Conservation (phyloP, 2,888 invertebrate species). For the Volucella inanis region DNA sequence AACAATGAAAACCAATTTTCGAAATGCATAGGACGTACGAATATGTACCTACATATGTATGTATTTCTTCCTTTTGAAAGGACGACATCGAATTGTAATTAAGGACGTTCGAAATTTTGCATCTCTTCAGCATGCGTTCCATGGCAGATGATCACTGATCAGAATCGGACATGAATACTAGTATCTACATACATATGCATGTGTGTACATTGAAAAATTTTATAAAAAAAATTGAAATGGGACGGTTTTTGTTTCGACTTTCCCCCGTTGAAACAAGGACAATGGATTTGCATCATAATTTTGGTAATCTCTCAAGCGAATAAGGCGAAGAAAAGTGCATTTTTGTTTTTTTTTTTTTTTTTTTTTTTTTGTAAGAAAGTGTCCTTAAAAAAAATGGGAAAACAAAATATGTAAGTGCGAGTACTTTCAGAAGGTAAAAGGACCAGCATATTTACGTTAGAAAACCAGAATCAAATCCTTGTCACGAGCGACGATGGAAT, state of each 20-base stretch:
- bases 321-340: conserved; percentile 23
- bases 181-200: too few relatives aligned
- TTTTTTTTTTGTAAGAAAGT: conserved; percentile 14
- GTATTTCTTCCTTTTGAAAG: conserved; percentile 19
- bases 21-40: conserved; percentile 25
- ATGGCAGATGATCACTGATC: conserved; percentile 68
- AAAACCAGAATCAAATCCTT: conserved; percentile 16
- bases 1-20: conserved; percentile 55
- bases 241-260: conserved; percentile 35
- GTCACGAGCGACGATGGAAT: conserved; percentile 30
- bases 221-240: conserved; percentile 49
- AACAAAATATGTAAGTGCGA: conserved; percentile 9
- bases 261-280: conserved; percentile 39
- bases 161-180: conserved; percentile 58
- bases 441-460: conserved; percentile 12
- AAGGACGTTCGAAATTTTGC: conserved; percentile 52
- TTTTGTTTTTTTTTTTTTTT: neutral
- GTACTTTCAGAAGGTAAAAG: conserved; percentile 26
- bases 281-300: conserved; percentile 73
- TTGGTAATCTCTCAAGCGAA: conserved; percentile 45
- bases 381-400: conserved; percentile 24
- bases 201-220: conserved; percentile 56
- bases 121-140: conserved; percentile 56
- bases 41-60: too few relatives aligned
- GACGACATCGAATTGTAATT: conserved; percentile 66